Percentiles rank a stretch among this genome's conserved stretches.
These are phyloP conservation scores for Eclectus roratus DNA, from an alignment of 2,113 vertebrate genomes.

Conservation along the genomic window DNA sequence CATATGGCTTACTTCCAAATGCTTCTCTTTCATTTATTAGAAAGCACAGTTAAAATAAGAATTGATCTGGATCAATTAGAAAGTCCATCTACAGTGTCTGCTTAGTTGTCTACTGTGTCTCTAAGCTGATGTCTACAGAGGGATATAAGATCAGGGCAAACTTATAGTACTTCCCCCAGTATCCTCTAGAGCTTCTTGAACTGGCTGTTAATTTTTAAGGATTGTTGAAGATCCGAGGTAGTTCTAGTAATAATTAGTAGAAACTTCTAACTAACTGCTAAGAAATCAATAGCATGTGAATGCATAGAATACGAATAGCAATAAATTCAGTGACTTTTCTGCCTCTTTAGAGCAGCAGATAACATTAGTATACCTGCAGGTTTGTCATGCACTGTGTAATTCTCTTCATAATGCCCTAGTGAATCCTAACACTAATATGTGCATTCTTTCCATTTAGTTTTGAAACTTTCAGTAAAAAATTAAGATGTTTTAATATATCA, in stretches of 20 bases:
- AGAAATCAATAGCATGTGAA: background rate
- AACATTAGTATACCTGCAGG: background rate
- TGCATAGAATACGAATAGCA: background rate
- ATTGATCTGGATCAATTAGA: background rate
- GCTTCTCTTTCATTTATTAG: background rate
- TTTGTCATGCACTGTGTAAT: background rate
- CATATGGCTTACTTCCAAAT: background rate
- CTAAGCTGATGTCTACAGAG: background rate
- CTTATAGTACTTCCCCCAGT: rapidly evolving
- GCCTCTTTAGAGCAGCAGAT: background rate
- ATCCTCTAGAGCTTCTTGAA: background rate
- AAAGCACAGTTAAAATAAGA: background rate
- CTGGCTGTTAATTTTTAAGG: background rate
- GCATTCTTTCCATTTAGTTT: background rate
- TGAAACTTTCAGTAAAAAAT: background rate
- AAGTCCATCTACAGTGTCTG: background rate
- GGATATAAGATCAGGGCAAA: background rate
- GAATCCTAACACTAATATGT: background rate
- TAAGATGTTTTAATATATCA: background rate
- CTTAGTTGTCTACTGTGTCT: background rate
- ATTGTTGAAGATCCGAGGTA: background rate
- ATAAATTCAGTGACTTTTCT: background rate
- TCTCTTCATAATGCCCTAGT: background rate
- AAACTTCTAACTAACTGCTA: background rate
- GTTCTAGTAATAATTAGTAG: background rate